These are phyloP conservation scores for Threskiornis aethiopicus DNA, from an alignment of 2,797 vertebrate species.

Conservation along the genomic window DNA sequence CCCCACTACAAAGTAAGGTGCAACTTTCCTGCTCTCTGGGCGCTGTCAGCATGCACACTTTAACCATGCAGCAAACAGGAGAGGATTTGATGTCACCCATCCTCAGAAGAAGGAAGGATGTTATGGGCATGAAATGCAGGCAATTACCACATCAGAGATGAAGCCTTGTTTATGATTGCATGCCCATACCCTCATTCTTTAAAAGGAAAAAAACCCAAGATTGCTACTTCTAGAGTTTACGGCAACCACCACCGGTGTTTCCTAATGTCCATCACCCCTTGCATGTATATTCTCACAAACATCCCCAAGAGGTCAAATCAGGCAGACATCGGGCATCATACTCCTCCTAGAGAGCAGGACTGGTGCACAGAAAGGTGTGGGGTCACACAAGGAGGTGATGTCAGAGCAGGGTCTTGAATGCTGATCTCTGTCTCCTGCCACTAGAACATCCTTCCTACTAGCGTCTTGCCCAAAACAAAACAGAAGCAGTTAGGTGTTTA, in stretches of 20 bases:
- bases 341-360: background rate
- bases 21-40: background rate
- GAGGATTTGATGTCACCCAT: background rate
- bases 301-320: background rate
- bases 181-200: background rate
- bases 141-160: background rate
- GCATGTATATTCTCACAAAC: background rate
- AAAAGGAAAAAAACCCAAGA: accelerated
- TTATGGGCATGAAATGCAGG: background rate
- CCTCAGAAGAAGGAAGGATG: constrained; percentile 6
- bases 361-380: background rate
- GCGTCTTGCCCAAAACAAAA: background rate
- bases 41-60: accelerated
- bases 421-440: background rate
- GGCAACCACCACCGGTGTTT: background rate
- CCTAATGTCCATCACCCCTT: background rate
- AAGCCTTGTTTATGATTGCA: background rate
- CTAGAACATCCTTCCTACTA: background rate
- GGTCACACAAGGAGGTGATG: background rate
- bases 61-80: background rate
- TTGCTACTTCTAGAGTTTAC: background rate
- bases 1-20: background rate
- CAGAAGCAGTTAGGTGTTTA: background rate
- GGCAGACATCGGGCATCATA: background rate
- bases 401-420: background rate